Percentiles rank a stretch among this genome's conserved stretches.
phyloP scores from a whole-genome alignment of 2,797 vertebrate species.

The Lithobates sylvaticus region DNA sequence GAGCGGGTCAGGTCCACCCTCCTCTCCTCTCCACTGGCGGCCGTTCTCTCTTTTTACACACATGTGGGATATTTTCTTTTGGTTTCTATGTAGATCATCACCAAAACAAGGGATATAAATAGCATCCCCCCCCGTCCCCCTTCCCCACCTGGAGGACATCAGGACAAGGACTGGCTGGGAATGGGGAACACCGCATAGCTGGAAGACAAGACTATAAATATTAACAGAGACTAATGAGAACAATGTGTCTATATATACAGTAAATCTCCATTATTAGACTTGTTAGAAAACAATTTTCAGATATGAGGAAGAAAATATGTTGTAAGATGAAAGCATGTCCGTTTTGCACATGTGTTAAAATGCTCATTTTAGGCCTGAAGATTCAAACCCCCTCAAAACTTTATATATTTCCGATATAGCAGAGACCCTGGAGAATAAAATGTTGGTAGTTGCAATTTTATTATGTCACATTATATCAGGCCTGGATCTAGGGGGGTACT shows the following conservation, averaged over 20 bases:
- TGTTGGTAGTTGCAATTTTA: too few relatives aligned
- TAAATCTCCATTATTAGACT: too few relatives aligned
- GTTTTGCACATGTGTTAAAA: too few relatives aligned
- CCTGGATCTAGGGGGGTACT: too few relatives aligned
- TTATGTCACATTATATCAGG: too few relatives aligned
- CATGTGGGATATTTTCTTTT: slow-evolving; percentile 15
- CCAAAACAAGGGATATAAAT: slow-evolving; percentile 48
- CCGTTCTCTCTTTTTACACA: slow-evolving; percentile 6
- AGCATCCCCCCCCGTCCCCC: neutral
- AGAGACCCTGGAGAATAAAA: too few relatives aligned
- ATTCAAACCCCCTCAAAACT: too few relatives aligned
- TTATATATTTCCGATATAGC: too few relatives aligned
- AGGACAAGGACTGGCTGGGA: neutral
- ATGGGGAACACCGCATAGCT: neutral
- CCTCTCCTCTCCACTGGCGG: neutral
- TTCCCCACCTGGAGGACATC: neutral
- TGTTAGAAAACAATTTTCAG: too few relatives aligned
- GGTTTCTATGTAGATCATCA: slow-evolving; percentile 47
- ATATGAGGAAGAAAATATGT: too few relatives aligned
- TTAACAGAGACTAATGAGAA: neutral
- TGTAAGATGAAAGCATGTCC: too few relatives aligned
- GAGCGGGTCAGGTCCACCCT: neutral
- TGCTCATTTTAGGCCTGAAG: too few relatives aligned
- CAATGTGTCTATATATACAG: neutral
- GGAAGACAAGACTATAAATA: neutral